Conservation (phyloP, 2,888 invertebrate species). For the Dichetophora obliterata region DNA sequence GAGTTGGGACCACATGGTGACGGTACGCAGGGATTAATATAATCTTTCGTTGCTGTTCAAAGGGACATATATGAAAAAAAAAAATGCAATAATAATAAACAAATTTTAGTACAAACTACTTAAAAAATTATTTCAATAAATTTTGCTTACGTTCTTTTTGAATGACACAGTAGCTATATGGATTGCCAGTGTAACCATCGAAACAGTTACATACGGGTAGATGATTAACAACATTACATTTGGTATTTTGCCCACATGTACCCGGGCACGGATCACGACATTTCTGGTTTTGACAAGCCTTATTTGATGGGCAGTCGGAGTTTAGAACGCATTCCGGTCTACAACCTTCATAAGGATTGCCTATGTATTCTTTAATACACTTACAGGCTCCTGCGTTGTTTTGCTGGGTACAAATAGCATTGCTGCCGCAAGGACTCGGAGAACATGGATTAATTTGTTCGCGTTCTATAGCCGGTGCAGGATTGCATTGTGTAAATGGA, state of each 20-base stretch:
- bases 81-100: not conserved
- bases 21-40: conserved; percentile 78
- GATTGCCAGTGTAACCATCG: conserved; percentile 76
- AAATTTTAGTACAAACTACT: conserved; percentile 6
- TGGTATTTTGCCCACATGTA: conserved; percentile 81
- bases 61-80: not conserved
- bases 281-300: conserved; percentile 79
- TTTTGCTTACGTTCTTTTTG: conserved; percentile 67
- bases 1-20: conserved; percentile 84
- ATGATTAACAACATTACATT: conserved; percentile 83
- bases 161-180: conserved; percentile 79
- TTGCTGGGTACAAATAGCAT: conserved; percentile 72
- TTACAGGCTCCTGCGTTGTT: conserved; percentile 73
- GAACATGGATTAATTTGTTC: conserved; percentile 73
- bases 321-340: conserved; percentile 80
- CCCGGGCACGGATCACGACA: conserved; percentile 84
- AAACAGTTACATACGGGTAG: conserved; percentile 82
- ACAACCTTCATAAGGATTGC: conserved; percentile 80
- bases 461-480: conserved; percentile 55
- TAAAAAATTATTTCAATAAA: conserved; percentile 53
- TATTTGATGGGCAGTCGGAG: conserved; percentile 78
- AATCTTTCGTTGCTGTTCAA: conserved; percentile 53
- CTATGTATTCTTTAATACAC: conserved; percentile 77
- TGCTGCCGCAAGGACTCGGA: conserved; percentile 78
- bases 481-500: conserved; percentile 74